phyloP scores from a whole-genome alignment of 2,888 invertebrate genomes.

The Cataglyphis albicans region DNA sequence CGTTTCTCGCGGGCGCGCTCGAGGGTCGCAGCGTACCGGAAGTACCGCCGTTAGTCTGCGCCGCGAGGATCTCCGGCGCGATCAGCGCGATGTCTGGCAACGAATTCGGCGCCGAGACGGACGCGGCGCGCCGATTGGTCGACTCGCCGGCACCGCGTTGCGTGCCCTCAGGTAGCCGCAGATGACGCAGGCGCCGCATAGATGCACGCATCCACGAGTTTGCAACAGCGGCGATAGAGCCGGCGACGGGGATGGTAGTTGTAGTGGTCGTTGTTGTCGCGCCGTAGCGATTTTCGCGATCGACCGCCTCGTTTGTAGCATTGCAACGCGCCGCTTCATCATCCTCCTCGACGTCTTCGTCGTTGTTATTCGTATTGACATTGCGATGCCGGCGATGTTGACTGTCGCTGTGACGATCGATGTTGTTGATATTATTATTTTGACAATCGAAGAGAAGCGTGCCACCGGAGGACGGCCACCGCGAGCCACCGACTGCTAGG shows the following conservation, averaged over 20 bases:
- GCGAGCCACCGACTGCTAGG: constrained; percentile 61
- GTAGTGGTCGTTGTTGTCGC: constrained; percentile 31
- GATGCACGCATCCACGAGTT: constrained; percentile 87
- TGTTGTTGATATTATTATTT: constrained; percentile 13
- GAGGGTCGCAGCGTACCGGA: constrained; percentile 78
- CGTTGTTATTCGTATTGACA: neutral
- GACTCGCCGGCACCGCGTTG: constrained; percentile 56
- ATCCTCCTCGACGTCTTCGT: constrained; percentile 26
- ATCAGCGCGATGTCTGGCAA: constrained; percentile 83
- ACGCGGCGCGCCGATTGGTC: constrained; percentile 57
- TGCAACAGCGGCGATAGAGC: constrained; percentile 62
- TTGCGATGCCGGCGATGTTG: neutral
- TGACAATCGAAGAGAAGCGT: constrained; percentile 23
- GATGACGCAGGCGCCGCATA: constrained; percentile 87
- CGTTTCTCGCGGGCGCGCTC: constrained; percentile 77
- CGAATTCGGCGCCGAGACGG: constrained; percentile 79
- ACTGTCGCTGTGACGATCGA: neutral
- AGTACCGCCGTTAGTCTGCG: constrained; percentile 80
- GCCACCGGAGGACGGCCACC: constrained; percentile 60
- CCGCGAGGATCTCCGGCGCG: constrained; percentile 83
- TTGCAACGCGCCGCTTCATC: constrained; percentile 75
- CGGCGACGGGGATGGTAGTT: constrained; percentile 13
- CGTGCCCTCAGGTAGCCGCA: constrained; percentile 85
- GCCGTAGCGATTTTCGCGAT: constrained; percentile 68
- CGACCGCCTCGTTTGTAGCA: constrained; percentile 82